A percentile compares a stretch with the other conserved stretches of the same genome.
These are phyloP conservation scores for Sebastes miniatus DNA, from an alignment of 2,797 vertebrate genomes.

Conservation along the genomic window DNA sequence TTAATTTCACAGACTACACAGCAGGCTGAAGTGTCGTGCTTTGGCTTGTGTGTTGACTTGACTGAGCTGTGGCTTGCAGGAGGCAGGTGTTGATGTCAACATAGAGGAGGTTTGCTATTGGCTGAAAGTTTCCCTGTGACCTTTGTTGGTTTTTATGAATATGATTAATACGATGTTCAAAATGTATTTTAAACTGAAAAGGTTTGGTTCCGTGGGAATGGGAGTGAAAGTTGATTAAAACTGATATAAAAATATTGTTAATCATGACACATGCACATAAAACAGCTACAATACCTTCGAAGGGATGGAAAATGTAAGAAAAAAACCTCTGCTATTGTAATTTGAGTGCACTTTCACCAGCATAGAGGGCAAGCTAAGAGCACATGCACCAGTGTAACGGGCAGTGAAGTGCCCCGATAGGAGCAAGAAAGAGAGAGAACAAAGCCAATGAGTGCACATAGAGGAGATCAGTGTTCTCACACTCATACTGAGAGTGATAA, in stretches of 20 bases:
- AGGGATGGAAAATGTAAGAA: background rate
- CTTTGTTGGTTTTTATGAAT: background rate
- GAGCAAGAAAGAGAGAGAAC: slow-evolving; percentile 4
- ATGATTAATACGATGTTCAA: background rate
- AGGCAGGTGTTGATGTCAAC: background rate
- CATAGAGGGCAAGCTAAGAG: background rate
- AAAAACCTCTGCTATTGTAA: background rate
- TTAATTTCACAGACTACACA: background rate
- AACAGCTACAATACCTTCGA: background rate
- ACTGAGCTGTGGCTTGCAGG: background rate
- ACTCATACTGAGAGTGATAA: slow-evolving; percentile 40
- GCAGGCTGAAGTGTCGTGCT: background rate
- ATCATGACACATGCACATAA: background rate
- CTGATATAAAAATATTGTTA: background rate
- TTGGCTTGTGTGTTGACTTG: background rate
- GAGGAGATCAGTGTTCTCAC: slow-evolving; percentile 28
- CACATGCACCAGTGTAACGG: background rate
- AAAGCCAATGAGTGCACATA: background rate
- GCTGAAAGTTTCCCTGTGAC: background rate
- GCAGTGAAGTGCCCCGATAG: background rate
- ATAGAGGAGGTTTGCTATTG: background rate
- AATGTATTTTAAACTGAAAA: background rate
- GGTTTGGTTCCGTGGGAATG: background rate
- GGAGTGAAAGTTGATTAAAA: background rate
- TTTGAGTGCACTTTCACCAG: background rate